Base-by-base conservation (phyloP, 2,797 vertebrate species). In the Petrocephalus sullivani region DNA sequence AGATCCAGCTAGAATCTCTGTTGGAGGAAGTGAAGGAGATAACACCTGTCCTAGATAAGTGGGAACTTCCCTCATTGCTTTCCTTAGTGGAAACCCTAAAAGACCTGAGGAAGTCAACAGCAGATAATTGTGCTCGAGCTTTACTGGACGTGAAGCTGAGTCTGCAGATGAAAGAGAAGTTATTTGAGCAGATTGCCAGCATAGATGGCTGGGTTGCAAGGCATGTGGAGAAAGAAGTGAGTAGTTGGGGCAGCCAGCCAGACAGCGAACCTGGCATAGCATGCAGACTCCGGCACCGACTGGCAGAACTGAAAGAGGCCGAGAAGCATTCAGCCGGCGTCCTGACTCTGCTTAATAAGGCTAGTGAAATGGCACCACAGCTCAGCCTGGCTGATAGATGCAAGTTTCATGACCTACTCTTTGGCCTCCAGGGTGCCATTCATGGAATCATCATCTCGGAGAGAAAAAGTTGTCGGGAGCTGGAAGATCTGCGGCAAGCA, bases 61-160 rank as follows among this genome's bases (percentile, higher is more conserved):
- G 90, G 0, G 95, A 97, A 86, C 90, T 88, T 4, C 87, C 92
- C 57, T 92, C 93, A 21, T 91, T 96, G 16, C 90, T 82, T 16
- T 90, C 86, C 75, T 93, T 94, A 46, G 88, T 96, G 0, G 93
- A 95, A 71, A 94, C 93, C 6, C 21, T 97, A 56, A 95, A 96
- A 89, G 93, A 94, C 37, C 92, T 96, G 4, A 97, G 97, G 90
- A 93, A 94, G 89, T 90, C 91, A 51, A 94, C 96, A 19, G 87
- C 94, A 89, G 92, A 95, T 89, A 96, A 94, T 88, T 94, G 95
- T 37, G 90, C 93, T 82, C 92, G 95, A 61, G 92, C 94, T 87
- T 93, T 97, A 71, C 94, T 95, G 89, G 93, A 94, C 51, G 94
- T 98, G 89, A 96, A 96, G 92, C 92, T 91, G 53, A 93, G 94